A percentile compares a stretch with the other conserved stretches of the same genome.
These are phyloP conservation scores for Adela reaumurella DNA, from an alignment of 2,888 invertebrate species.

Conservation along the genomic window DNA sequence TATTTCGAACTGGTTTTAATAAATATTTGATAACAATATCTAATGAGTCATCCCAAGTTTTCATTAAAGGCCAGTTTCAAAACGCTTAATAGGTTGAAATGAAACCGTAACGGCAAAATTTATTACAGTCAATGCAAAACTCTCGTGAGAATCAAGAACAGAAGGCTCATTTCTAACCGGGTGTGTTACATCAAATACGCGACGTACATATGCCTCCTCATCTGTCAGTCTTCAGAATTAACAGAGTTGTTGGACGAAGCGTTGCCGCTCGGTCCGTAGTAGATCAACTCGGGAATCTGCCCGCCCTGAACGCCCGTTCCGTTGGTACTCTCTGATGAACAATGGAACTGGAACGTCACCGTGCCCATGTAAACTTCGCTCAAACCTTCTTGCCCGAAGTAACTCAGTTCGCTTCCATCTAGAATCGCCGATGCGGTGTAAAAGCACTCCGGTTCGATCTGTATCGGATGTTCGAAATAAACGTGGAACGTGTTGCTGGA, in stretches of 20 bases:
- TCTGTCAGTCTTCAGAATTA: conserved; percentile 50
- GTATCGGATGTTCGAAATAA: conserved; percentile 73
- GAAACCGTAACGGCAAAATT: no score
- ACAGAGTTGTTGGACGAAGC: conserved; percentile 33
- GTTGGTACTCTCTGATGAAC: conserved; percentile 95
- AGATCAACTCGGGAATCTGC: conserved; percentile 95
- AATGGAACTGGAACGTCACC: conserved; percentile 96
- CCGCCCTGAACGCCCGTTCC: conserved; percentile 97
- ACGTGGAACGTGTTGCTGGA: conserved; percentile 93
- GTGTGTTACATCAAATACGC: no score
- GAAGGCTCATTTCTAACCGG: no score
- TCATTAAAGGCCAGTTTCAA: no score
- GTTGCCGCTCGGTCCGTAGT: conserved; percentile 78
- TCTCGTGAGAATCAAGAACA: no score
- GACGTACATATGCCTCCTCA: conserved; percentile 15
- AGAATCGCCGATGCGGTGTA: conserved; percentile 95
- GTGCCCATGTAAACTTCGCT: conserved; percentile 90
- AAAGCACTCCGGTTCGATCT: conserved; percentile 90
- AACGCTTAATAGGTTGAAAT: no score
- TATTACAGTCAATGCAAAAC: no score
- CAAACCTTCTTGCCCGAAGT: conserved; percentile 96
- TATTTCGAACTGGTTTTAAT: no score
- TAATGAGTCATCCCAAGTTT: no score
- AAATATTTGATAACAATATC: no score
- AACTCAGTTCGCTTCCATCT: conserved; percentile 91